Evolutionary conservation across 2,113 vertebrate genomes (phyloP).

Genomic region (Xyrauchen texanus): DNA sequence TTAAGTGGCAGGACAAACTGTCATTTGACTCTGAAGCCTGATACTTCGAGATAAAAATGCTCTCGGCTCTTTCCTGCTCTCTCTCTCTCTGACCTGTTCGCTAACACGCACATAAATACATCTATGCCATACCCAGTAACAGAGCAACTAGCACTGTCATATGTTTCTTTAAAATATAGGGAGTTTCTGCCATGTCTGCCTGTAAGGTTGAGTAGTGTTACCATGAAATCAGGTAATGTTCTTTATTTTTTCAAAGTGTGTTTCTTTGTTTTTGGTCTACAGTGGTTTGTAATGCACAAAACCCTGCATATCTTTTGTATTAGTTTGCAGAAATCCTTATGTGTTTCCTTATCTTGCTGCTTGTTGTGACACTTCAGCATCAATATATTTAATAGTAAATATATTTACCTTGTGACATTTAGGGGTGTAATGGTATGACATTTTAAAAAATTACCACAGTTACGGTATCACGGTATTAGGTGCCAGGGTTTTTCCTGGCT

Average conservation of each 20-base stretch:
- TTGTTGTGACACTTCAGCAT: too few species aligned
- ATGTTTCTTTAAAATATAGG: background rate
- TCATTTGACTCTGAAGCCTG: conserved; percentile 26
- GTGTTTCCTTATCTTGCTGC: too few species aligned
- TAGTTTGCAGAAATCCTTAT: too few species aligned
- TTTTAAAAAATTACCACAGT: too few species aligned
- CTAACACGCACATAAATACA: background rate
- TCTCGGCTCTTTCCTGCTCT: conserved; percentile 6
- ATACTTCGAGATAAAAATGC: background rate
- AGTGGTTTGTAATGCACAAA: background rate
- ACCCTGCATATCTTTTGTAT: background rate
- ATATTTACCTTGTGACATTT: too few species aligned
- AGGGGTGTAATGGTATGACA: too few species aligned
- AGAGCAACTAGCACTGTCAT: background rate
- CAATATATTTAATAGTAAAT: too few species aligned
- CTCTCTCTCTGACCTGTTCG: background rate
- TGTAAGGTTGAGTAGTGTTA: background rate
- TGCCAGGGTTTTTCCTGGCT: too few species aligned
- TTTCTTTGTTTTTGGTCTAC: background rate
- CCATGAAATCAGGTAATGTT: conserved; percentile 27
- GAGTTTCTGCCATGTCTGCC: background rate
- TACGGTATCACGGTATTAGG: too few species aligned
- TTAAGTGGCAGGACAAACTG: conserved; percentile 1
- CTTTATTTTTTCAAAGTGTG: background rate
- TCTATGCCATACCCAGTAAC: background rate